A percentile compares a stretch with the other conserved stretches of the same genome.
Evolutionary conservation across 2,797 vertebrate species (phyloP).

Genomic region (Falco concolor): DNA sequence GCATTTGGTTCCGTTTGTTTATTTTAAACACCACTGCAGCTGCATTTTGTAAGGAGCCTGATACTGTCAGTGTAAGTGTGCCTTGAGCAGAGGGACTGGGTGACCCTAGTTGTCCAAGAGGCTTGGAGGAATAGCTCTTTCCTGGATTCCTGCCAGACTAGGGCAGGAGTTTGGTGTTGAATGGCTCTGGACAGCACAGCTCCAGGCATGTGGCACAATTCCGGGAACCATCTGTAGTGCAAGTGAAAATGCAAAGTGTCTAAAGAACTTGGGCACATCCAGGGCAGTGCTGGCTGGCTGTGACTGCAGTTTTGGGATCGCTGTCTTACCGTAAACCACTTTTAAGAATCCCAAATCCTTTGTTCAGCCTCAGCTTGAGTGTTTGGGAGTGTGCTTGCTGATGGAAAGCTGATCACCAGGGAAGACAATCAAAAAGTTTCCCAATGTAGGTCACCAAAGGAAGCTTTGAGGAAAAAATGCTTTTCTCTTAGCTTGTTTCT

Average conservation of each 20-base stretch:
- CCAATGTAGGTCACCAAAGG: background rate
- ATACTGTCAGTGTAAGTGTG: background rate
- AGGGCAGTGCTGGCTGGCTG: background rate
- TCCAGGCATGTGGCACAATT: background rate
- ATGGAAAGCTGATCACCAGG: background rate
- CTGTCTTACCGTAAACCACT: background rate
- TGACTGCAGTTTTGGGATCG: background rate
- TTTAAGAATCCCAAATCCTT: background rate
- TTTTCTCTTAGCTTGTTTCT: background rate
- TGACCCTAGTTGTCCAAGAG: rapidly evolving
- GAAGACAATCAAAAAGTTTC: background rate
- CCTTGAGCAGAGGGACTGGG: background rate
- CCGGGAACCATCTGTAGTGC: background rate
- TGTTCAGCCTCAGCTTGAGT: background rate
- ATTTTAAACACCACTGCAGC: background rate
- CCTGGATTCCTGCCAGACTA: background rate
- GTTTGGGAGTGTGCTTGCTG: background rate
- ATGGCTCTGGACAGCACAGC: background rate
- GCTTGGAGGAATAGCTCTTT: background rate
- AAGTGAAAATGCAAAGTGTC: background rate
- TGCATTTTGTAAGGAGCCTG: background rate
- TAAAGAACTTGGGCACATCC: background rate
- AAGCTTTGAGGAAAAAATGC: background rate
- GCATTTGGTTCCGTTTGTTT: background rate
- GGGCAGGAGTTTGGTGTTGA: background rate